phyloP scores from a whole-genome alignment of 2,888 invertebrate genomes.

The Adelphocoris suturalis region DNA sequence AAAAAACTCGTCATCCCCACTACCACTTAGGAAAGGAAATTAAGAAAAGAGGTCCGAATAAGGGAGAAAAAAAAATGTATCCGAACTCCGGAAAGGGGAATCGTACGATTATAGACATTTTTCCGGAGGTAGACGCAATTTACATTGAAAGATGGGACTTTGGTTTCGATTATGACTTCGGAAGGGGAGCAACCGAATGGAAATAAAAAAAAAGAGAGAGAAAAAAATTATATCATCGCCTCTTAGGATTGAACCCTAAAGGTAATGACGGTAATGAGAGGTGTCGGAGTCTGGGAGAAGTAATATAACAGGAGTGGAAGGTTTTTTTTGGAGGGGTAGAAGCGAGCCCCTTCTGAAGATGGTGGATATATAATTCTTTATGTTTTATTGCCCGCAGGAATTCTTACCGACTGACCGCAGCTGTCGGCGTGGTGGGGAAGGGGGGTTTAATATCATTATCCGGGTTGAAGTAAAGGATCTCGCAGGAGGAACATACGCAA shows the following conservation, averaged over 20 bases:
- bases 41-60: slow-evolving; percentile 38
- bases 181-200: not conserved
- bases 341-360: not conserved
- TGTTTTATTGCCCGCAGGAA: slow-evolving; percentile 46
- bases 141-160: slow-evolving; percentile 55
- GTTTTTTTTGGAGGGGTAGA: not conserved
- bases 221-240: slow-evolving; percentile 46
- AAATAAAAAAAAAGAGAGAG: not conserved
- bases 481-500: too few species aligned
- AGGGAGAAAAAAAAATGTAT: slow-evolving; percentile 41
- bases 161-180: slow-evolving; percentile 46
- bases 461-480: not conserved
- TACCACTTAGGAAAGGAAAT: slow-evolving; percentile 51
- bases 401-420: not conserved
- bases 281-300: slow-evolving; percentile 3
- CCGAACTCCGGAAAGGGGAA: slow-evolving; percentile 8
- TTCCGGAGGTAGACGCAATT: slow-evolving; percentile 54
- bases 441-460: slow-evolving; percentile 25
- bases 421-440: not conserved
- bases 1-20: slow-evolving; percentile 43
- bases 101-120: slow-evolving; percentile 56
- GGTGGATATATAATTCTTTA: slow-evolving; percentile 22
- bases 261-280: slow-evolving; percentile 54
- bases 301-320: slow-evolving; percentile 13
- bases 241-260: not conserved